Evolutionary conservation across 2,113 vertebrate species (phyloP), one percentile per base, ranked within the genome.

Genomic region (Numida meleagris): DNA sequence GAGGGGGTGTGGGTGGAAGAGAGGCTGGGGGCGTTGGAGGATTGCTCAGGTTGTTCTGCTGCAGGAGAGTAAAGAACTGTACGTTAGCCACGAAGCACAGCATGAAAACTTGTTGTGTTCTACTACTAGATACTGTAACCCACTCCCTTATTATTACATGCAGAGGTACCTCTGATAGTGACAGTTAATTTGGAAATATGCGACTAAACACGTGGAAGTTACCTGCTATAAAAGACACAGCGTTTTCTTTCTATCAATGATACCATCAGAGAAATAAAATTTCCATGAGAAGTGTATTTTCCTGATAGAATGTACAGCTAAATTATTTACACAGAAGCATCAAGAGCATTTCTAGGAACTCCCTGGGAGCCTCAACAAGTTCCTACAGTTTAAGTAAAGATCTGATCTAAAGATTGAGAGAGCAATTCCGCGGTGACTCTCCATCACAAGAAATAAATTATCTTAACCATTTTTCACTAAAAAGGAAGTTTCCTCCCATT

Each of bases 1-100:
- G 99, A 6, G 99, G 99, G 1, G 99, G 99, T 1, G 99, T 99
- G 74, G 99, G 99, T 73, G 99, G 99, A 78, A 99, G 98, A 45
- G 99, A 99, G 84, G 99, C 99, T 7, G 99, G 99, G 3, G 99
- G 99, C 0, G 99, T 99, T 21, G 99, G 99, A 76, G 99, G 99
- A 95, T 99, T 99, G 96, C 99, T 99, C 96, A 99, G 97, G 93
- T 99, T 99, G 97, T 99, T 99, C 98, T 99, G 99, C 98, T 99
- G 98, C 90, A 91, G 24, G 95, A 96, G 94, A 96, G 31, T 78
- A 93, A 96, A 94, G 88, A 89, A 95, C 82, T 24, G 50, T 66
- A 82, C 45, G 77, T 97, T 94, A 97, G 85, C 24, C n/a, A 24
- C 4, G 68, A 82, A 75, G 88, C 51, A 87, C 33, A 62, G 18